Conservation (phyloP, 1,140 invertebrate genomes). For the Penaeus vannamei region DNA sequence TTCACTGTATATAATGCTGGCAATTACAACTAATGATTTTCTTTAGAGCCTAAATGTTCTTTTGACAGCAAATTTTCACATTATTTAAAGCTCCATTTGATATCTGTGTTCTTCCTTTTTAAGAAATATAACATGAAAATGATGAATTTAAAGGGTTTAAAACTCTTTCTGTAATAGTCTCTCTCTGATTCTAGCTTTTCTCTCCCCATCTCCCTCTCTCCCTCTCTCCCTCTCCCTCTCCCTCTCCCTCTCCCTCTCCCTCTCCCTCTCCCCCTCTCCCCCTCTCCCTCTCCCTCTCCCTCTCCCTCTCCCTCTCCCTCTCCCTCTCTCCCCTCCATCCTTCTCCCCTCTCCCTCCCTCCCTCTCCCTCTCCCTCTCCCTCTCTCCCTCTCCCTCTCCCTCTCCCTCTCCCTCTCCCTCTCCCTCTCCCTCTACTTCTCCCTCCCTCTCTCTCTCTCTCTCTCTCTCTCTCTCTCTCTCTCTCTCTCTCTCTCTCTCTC, state of each 20-base stretch:
- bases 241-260: background rate
- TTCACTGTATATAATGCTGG: no score
- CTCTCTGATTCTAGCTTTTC: background rate
- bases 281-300: background rate
- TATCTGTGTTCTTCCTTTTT: no score
- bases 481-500: conserved; percentile 17
- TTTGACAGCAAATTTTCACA: no score
- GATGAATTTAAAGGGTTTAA: no score
- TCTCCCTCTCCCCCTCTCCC: background rate
- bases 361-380: background rate
- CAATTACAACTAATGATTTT: no score
- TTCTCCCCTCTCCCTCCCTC: background rate
- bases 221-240: background rate
- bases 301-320: background rate
- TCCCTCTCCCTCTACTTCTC: background rate
- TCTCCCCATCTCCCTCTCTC: background rate
- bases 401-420: background rate
- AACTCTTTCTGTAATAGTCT: background rate
- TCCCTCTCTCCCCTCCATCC: background rate
- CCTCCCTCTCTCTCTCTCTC: conserved; percentile 24
- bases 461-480: conserved; percentile 23
- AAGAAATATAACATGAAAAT: no score
- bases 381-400: background rate
- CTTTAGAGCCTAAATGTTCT: no score
- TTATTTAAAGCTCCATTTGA: no score